Conservation (phyloP, 2,888 invertebrate genomes). For the Disparrhopalites patrizii region DNA sequence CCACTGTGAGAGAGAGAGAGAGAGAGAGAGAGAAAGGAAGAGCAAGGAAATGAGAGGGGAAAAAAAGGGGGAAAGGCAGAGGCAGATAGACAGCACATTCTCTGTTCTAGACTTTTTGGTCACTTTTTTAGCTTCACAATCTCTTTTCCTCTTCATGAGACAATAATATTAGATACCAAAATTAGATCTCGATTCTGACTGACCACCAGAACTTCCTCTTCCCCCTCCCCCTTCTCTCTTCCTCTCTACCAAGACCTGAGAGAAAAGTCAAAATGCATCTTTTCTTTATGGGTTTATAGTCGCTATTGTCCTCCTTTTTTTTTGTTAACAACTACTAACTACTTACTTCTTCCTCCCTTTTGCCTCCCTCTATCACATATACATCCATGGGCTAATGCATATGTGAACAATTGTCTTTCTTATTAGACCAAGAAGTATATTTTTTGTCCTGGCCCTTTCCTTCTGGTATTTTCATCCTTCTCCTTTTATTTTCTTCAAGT, state of each 20-base stretch:
- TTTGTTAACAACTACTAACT: neutral
- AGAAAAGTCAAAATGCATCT: slow-evolving; percentile 9
- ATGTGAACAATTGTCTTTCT: slow-evolving; percentile 4
- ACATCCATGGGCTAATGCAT: too few species aligned
- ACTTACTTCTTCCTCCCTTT: neutral
- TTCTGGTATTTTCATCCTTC: neutral
- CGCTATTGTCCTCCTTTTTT: neutral
- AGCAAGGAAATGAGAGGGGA: neutral
- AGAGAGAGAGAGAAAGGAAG: too few species aligned
- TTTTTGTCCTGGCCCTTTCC: neutral
- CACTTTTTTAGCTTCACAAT: slow-evolving; percentile 26
- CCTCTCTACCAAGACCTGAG: too few species aligned
- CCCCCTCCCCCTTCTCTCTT: too few species aligned
- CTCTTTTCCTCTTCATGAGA: slow-evolving; percentile 25
- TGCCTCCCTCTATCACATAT: neutral
- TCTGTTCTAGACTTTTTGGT: slow-evolving; percentile 24
- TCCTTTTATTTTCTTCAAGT: neutral
- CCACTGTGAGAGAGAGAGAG: neutral
- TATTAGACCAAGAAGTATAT: too few species aligned
- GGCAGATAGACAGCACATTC: slow-evolving; percentile 6
- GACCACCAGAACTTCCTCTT: slow-evolving; percentile 21
- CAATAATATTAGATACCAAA: slow-evolving; percentile 26
- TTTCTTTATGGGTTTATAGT: slow-evolving; percentile 4
- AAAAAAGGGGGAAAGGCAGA: neutral
- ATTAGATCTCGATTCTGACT: slow-evolving; percentile 21